Percentiles rank a stretch among this genome's conserved stretches.
Evolutionary conservation across 2,113 vertebrate genomes (phyloP).

Genomic region (Orthonyx spaldingii): DNA sequence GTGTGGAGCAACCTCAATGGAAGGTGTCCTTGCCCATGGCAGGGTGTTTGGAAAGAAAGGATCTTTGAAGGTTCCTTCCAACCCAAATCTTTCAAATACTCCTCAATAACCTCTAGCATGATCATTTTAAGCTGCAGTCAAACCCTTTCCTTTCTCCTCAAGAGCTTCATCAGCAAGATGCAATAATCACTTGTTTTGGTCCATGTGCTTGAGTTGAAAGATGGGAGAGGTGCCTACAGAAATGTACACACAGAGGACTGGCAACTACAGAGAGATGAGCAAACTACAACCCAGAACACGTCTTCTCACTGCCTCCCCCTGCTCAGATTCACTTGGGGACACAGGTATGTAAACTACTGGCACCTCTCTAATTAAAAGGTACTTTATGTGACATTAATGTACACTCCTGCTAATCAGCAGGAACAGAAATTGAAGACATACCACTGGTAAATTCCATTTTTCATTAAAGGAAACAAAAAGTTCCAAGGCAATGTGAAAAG

Average conservation of each 20-base stretch:
- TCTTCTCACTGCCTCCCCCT: not conserved
- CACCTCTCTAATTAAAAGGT: not conserved
- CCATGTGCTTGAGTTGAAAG: not conserved
- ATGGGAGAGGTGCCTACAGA: not conserved
- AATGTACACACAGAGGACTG: not conserved
- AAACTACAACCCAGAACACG: not conserved
- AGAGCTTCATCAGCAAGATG: not conserved
- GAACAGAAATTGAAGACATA: not conserved
- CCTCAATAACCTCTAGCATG: not conserved
- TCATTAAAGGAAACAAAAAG: not conserved
- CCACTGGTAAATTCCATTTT: not conserved
- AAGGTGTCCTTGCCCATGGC: not conserved
- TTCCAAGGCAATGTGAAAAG: not conserved
- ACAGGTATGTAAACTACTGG: not conserved
- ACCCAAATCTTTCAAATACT: not conserved
- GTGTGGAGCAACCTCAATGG: not conserved
- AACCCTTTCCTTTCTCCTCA: not conserved
- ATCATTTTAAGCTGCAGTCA: not conserved
- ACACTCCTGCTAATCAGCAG: not conserved
- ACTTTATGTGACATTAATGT: not conserved
- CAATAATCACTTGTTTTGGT: not conserved
- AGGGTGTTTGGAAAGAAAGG: not conserved
- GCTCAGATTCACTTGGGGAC: not conserved
- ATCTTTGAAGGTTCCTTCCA: not conserved
- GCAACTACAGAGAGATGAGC: not conserved